Percentiles rank a stretch among this genome's conserved stretches.
phyloP scores from a whole-genome alignment of 2,113 vertebrate genomes.

The Motacilla alba region DNA sequence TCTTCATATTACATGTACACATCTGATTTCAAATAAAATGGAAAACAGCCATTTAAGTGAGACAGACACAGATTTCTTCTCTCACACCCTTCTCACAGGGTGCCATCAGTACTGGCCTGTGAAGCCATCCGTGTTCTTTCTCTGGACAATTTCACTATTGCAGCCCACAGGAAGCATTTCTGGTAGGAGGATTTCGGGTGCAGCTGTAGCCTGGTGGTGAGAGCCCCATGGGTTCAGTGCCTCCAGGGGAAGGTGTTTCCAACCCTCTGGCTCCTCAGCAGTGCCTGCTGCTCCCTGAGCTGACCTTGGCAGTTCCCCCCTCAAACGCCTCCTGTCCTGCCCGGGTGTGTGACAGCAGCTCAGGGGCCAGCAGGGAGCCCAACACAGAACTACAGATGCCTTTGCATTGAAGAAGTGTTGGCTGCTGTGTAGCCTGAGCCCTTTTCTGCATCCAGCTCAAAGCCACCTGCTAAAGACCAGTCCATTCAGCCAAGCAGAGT shows the following conservation, averaged over 20 bases:
- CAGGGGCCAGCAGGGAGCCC: rapidly evolving
- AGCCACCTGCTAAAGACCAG: background rate
- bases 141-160: background rate
- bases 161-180: background rate
- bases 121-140: background rate
- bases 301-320: background rate
- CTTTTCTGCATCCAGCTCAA: background rate
- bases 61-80: background rate
- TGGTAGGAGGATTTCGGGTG: background rate
- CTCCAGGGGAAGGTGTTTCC: background rate
- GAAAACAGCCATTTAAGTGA: background rate
- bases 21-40: background rate
- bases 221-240: background rate
- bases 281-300: background rate
- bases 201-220: background rate
- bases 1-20: background rate
- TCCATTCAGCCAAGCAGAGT: background rate
- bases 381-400: background rate
- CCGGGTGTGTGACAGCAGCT: background rate
- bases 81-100: background rate
- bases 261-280: background rate
- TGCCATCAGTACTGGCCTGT: background rate
- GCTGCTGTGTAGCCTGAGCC: background rate
- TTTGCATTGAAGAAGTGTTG: background rate
- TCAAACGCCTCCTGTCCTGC: background rate